A percentile compares a stretch with the other conserved stretches of the same genome.
These are phyloP conservation scores for Beris chalybata DNA, from an alignment of 2,888 invertebrate genomes.

Conservation along the genomic window DNA sequence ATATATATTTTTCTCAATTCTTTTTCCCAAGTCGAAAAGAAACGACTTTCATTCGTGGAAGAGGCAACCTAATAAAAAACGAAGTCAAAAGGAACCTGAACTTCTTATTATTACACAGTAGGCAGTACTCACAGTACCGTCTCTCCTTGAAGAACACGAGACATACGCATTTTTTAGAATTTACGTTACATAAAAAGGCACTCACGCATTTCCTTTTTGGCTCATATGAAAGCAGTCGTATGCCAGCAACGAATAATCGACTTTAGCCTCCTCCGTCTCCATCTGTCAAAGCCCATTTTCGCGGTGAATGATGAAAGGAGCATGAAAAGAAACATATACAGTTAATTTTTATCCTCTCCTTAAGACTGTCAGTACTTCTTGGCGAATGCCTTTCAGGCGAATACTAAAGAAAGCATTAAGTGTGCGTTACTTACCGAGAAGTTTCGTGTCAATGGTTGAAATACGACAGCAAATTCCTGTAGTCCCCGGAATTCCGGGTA, in stretches of 20 bases:
- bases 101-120: no score
- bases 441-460: conserved; percentile 56
- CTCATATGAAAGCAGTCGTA: conserved; percentile 63
- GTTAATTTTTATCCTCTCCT: not conserved
- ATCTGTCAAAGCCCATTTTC: conserved; percentile 26
- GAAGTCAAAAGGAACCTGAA: no score
- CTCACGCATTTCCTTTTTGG: conserved; percentile 60
- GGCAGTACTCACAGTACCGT: no score
- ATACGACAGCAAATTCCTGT: conserved; percentile 60
- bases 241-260: conserved; percentile 58
- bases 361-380: not conserved
- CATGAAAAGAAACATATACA: not conserved
- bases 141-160: not conserved
- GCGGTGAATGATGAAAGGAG: not conserved
- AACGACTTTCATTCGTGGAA: no score
- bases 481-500: conserved; percentile 55
- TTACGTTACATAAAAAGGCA: conserved; percentile 46
- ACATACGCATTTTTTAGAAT: conserved; percentile 12
- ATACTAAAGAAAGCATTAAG: conserved; percentile 4
- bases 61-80: no score
- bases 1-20: conserved; percentile 10
- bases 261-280: conserved; percentile 45
- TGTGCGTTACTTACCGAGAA: conserved; percentile 47
- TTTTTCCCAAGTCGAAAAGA: not conserved
- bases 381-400: not conserved